Evolutionary conservation across 2,113 vertebrate species (phyloP).

Genomic region (Aleadryas rufinucha): DNA sequence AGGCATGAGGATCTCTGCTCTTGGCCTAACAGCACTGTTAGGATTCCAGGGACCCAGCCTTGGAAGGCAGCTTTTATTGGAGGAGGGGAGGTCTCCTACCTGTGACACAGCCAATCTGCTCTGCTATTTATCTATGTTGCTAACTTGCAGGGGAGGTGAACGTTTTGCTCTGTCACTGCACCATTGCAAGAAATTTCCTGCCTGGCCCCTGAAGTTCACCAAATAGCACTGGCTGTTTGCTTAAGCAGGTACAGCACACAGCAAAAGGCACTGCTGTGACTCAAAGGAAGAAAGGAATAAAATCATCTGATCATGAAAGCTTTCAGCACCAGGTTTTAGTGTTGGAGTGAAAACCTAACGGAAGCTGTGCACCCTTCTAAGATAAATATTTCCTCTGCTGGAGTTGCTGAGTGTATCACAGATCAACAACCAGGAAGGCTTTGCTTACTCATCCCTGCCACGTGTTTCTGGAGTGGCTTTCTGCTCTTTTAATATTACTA

Average conservation of each 20-base stretch:
- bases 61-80: slow-evolving; percentile 56
- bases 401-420: neutral
- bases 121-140: slow-evolving; percentile 55
- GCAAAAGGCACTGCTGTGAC: neutral
- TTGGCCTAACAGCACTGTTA: slow-evolving; percentile 65
- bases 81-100: slow-evolving; percentile 33
- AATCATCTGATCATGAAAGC: neutral
- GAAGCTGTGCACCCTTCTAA: slow-evolving; percentile 14
- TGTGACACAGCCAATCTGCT: slow-evolving; percentile 59
- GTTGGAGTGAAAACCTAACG: neutral
- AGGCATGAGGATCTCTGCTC: slow-evolving; percentile 75
- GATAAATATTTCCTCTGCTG: slow-evolving; percentile 49
- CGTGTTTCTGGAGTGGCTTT: neutral
- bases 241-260: slow-evolving; percentile 64
- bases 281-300: neutral
- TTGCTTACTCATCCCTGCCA: slow-evolving; percentile 24
- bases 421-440: neutral
- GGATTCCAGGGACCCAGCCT: slow-evolving; percentile 64
- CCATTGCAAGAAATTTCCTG: slow-evolving; percentile 47
- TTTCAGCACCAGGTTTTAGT: neutral
- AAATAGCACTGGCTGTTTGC: slow-evolving; percentile 53
- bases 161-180: slow-evolving; percentile 54
- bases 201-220: neutral
- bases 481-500: neutral
- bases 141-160: slow-evolving; percentile 30